These are phyloP conservation scores for Hyaena hyaena DNA, from an alignment of 2,113 vertebrate genomes.

Conservation along the genomic window DNA sequence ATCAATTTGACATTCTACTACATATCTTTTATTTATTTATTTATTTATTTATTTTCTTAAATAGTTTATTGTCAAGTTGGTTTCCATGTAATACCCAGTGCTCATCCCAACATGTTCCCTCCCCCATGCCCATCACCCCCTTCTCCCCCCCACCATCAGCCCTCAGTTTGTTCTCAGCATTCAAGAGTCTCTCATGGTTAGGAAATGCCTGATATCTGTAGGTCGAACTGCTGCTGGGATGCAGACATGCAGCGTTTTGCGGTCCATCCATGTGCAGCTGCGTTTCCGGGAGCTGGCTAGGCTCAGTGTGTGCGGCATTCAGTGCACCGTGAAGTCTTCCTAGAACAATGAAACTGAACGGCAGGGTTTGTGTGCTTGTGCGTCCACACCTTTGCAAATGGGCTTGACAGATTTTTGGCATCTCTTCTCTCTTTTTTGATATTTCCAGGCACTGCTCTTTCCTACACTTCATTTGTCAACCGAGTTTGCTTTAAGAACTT, in stretches of 20 bases:
- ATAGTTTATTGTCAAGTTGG: no score
- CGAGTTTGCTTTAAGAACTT: background rate
- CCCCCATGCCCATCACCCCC: no score
- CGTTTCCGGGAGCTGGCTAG: background rate
- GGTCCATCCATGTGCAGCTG: background rate
- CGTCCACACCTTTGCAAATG: background rate
- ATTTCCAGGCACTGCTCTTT: background rate
- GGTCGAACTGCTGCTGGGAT: background rate
- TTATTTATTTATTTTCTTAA: no score
- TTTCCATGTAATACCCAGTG: no score
- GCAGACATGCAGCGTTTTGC: background rate
- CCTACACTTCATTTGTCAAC: conserved; percentile 1
- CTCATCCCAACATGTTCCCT: no score
- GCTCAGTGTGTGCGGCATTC: background rate
- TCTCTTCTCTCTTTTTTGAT: conserved; percentile 31
- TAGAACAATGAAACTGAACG: background rate
- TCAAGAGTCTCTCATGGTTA: no score
- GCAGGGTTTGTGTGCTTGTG: background rate
- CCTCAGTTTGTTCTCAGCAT: no score
- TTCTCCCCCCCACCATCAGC: no score
- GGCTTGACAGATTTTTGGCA: conserved; percentile 53
- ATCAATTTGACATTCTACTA: background rate
- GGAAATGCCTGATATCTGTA: background rate
- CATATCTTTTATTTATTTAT: no score
- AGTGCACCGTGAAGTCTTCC: background rate